phyloP scores from a whole-genome alignment of 2,113 vertebrate genomes.

The Syrmaticus mikado region DNA sequence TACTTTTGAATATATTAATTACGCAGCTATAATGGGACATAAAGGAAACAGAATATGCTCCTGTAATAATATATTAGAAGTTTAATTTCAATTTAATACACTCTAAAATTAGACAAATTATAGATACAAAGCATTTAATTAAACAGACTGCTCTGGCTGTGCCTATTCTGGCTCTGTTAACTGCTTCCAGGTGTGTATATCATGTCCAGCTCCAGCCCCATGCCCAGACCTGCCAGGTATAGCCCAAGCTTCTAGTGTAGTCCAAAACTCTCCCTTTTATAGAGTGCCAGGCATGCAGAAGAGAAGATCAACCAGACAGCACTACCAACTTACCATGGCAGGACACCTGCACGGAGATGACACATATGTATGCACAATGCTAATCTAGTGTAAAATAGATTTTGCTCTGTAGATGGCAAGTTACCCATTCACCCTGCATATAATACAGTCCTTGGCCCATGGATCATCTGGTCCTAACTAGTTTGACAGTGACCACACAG shows the following conservation, averaged over 20 bases:
- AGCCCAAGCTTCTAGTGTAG: not conserved
- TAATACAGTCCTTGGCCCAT: not conserved
- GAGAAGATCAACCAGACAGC: not conserved
- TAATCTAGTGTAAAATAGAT: not conserved
- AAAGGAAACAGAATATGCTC: conserved; percentile 47
- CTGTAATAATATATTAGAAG: conserved; percentile 27
- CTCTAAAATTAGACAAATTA: conserved; percentile 38
- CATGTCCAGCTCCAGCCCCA: not conserved
- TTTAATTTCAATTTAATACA: conserved; percentile 57
- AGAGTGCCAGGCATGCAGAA: not conserved
- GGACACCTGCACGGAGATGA: not conserved
- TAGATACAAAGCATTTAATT: conserved; percentile 49
- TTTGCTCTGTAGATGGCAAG: not conserved
- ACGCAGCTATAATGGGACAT: conserved; percentile 31
- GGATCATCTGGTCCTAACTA: not conserved
- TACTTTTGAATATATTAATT: conserved; percentile 55
- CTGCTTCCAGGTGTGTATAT: not conserved
- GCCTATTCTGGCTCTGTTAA: not conserved
- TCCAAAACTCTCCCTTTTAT: not conserved
- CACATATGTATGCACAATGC: too few species aligned
- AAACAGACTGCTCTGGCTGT: not conserved
- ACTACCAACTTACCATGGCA: not conserved
- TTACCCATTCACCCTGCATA: not conserved
- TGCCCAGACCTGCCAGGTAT: not conserved
- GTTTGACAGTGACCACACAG: not conserved